Percentiles rank a stretch among this genome's conserved stretches.
Evolutionary conservation across 2,113 vertebrate species (phyloP).

Genomic region (Boulengeromyrus knoepffleri): DNA sequence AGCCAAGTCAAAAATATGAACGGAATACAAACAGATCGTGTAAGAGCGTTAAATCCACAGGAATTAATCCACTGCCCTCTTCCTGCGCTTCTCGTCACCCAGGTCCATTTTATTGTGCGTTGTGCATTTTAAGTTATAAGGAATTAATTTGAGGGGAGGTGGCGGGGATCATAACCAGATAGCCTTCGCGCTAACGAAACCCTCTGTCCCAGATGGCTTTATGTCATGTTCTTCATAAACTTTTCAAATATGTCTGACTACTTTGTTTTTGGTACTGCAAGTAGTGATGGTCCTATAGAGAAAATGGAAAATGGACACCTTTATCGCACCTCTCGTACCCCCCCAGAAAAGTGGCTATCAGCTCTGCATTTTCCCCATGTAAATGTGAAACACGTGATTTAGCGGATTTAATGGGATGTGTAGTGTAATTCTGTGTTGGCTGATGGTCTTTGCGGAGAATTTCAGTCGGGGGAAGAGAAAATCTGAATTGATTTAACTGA

Average conservation of each 20-base stretch:
- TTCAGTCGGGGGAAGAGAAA: constrained; percentile 33
- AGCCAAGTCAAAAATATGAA: not conserved
- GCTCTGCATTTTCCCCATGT: not conserved
- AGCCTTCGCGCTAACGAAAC: not conserved
- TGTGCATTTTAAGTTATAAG: not conserved
- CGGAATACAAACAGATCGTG: not conserved
- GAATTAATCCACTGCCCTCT: not conserved
- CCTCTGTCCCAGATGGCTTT: not conserved
- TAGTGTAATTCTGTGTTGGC: constrained; percentile 29
- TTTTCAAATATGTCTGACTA: not conserved
- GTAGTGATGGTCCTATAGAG: not conserved
- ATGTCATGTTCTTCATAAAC: not conserved
- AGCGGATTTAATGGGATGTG: constrained; percentile 38
- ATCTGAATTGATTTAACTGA: constrained; percentile 21
- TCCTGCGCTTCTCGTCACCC: not conserved
- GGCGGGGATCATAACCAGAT: not conserved
- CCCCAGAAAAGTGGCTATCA: constrained; percentile 19
- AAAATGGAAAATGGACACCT: constrained; percentile 17
- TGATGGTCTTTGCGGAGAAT: constrained; percentile 22
- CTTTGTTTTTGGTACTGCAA: not conserved
- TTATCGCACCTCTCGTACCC: constrained; percentile 17
- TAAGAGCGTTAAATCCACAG: not conserved
- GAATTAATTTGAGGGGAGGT: not conserved
- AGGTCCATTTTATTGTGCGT: not conserved
- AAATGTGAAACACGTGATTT: constrained; percentile 31